Evolutionary conservation across 2,888 invertebrate genomes (phyloP).

Genomic region (Iselma pallidipennis): DNA sequence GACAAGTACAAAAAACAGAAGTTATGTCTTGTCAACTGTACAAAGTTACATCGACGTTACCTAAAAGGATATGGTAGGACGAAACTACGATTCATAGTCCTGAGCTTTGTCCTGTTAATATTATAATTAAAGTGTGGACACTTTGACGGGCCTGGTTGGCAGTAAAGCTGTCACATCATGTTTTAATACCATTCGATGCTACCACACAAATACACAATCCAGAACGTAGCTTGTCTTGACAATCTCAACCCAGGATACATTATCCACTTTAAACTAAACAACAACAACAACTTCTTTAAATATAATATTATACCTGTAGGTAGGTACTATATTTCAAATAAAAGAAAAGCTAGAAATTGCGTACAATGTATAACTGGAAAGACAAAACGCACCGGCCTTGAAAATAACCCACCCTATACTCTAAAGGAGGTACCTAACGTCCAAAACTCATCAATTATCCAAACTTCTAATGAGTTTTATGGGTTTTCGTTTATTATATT

Average conservation of each 20-base stretch:
- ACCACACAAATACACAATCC: conserved; percentile 5
- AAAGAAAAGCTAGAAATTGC: too few relatives aligned
- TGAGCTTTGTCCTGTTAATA: conserved; percentile 48
- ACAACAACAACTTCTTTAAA: background rate
- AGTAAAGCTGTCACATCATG: conserved; percentile 47
- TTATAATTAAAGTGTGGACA: conserved; percentile 51
- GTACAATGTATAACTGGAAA: background rate
- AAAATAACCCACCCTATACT: conserved; percentile 27
- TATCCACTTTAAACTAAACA: background rate
- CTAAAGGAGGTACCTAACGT: conserved; percentile 26
- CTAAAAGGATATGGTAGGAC: conserved; percentile 39
- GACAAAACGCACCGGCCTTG: background rate
- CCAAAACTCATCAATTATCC: conserved; percentile 46
- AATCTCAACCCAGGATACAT: background rate
- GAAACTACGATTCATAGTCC: conserved; percentile 34
- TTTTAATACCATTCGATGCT: conserved; percentile 32
- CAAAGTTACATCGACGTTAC: conserved; percentile 28
- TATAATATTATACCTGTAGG: background rate
- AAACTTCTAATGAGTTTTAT: conserved; percentile 48
- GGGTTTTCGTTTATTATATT: conserved; percentile 45
- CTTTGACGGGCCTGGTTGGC: conserved; percentile 46
- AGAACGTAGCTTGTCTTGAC: background rate
- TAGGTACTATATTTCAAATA: too few relatives aligned
- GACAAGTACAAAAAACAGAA: conserved; percentile 39
- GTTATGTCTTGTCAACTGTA: conserved; percentile 46